Conservation (phyloP, 1,140 invertebrate species). For the Sinonovacula constricta region DNA sequence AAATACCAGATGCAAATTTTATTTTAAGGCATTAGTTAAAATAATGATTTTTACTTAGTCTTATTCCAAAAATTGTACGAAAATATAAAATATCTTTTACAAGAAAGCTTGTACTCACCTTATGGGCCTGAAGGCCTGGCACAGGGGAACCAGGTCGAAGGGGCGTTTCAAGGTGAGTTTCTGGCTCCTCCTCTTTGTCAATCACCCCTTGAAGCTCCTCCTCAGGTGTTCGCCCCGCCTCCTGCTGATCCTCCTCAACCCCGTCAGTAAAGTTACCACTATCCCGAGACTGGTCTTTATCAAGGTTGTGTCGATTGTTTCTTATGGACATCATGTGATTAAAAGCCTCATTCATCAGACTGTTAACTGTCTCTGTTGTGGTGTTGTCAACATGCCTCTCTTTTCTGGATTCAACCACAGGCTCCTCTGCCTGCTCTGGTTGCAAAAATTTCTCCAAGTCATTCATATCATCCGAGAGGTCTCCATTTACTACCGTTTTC, state of each 20-base stretch:
- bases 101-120: slow-evolving; percentile 28
- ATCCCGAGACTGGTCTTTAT: slow-evolving; percentile 37
- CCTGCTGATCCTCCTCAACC: slow-evolving; percentile 37
- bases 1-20: too few relatives aligned
- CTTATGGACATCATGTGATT: slow-evolving; percentile 64
- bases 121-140: slow-evolving; percentile 56
- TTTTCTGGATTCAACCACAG: not conserved
- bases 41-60: not conserved
- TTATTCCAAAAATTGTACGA: not conserved
- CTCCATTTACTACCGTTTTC: slow-evolving; percentile 7
- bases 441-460: slow-evolving; percentile 29
- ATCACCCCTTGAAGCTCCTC: slow-evolving; percentile 55
- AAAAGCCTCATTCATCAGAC: slow-evolving; percentile 72
- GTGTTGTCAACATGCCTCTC: slow-evolving; percentile 35
- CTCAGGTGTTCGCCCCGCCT: slow-evolving; percentile 29
- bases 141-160: slow-evolving; percentile 68
- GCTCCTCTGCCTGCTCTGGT: not conserved
- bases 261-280: slow-evolving; percentile 42
- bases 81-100: too few relatives aligned
- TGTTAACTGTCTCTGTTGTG: slow-evolving; percentile 58
- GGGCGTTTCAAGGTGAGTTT: slow-evolving; percentile 53
- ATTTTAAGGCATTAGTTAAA: too few relatives aligned
- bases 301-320: slow-evolving; percentile 25
- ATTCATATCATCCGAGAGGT: slow-evolving; percentile 48
- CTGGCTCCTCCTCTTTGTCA: slow-evolving; percentile 48